A percentile compares a stretch with the other conserved stretches of the same genome.
phyloP scores from a whole-genome alignment of 2,888 invertebrate genomes.

The Ditula angustiorana region DNA sequence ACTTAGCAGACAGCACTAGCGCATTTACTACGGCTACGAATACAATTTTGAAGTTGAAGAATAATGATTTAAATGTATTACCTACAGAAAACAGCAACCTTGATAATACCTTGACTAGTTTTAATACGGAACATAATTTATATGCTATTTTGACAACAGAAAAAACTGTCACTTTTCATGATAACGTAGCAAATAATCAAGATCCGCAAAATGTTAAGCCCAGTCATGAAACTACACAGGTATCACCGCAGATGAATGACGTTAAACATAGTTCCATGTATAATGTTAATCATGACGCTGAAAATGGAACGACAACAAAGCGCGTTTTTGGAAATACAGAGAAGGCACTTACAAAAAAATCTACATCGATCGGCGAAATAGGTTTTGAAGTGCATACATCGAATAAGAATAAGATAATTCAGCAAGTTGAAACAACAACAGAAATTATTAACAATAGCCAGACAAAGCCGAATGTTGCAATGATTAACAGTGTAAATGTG shows the following conservation, averaged over 20 bases:
- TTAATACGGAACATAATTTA: neutral
- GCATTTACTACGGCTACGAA: neutral
- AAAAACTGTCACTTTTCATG: neutral
- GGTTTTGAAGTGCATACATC: neutral
- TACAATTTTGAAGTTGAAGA: neutral
- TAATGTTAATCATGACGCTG: neutral
- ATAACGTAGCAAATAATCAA: neutral
- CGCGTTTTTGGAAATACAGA: neutral
- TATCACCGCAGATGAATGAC: neutral
- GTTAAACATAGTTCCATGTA: neutral
- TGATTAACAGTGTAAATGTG: neutral
- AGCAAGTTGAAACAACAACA: slow-evolving; percentile 1
- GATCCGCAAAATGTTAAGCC: neutral
- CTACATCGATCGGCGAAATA: neutral
- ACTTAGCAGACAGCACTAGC: neutral
- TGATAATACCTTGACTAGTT: neutral
- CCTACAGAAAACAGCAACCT: neutral
- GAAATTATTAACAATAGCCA: neutral
- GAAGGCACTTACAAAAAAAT: neutral
- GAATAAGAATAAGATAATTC: neutral
- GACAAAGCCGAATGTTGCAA: neutral
- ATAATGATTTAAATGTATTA: neutral
- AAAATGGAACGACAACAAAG: neutral
- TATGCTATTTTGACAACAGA: neutral
- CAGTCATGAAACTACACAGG: neutral